Conservation (phyloP, 2,113 vertebrate species). For the Sprattus sprattus region DNA sequence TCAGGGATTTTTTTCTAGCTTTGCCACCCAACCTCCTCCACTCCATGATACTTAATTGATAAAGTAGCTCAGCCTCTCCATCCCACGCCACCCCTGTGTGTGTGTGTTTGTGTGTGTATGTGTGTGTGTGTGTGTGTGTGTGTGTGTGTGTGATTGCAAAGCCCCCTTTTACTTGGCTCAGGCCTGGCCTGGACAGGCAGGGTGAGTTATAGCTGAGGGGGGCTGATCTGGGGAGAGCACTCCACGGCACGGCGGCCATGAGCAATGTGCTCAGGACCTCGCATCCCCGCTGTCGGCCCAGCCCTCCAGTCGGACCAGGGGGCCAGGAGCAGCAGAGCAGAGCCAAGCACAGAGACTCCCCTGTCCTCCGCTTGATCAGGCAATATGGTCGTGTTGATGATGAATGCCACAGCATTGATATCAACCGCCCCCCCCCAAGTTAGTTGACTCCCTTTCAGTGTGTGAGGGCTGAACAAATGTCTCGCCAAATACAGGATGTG, state of each 20-base stretch:
- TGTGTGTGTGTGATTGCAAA: neutral
- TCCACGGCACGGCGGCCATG: neutral
- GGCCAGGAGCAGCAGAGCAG: neutral
- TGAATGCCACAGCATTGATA: neutral
- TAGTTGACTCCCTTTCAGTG: neutral
- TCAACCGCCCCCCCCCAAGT: neutral
- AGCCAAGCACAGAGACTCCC: neutral
- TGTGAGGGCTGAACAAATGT: slow-evolving; percentile 20
- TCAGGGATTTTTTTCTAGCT: neutral
- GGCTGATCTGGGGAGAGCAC: neutral
- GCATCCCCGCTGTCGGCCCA: neutral
- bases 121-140: neutral
- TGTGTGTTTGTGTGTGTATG: neutral
- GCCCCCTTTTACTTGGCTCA: neutral
- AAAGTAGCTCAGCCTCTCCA: neutral
- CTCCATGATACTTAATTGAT: neutral
- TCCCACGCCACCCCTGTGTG: neutral
- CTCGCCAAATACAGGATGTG: slow-evolving; percentile 28
- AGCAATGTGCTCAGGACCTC: neutral
- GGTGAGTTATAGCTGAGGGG: neutral
- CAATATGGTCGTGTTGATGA: neutral
- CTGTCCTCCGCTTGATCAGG: neutral
- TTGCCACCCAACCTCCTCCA: neutral
- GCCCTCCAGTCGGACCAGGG: neutral
- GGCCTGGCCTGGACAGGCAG: neutral